phyloP scores from a whole-genome alignment of 2,113 vertebrate species.

The Cephalophus harveyi region DNA sequence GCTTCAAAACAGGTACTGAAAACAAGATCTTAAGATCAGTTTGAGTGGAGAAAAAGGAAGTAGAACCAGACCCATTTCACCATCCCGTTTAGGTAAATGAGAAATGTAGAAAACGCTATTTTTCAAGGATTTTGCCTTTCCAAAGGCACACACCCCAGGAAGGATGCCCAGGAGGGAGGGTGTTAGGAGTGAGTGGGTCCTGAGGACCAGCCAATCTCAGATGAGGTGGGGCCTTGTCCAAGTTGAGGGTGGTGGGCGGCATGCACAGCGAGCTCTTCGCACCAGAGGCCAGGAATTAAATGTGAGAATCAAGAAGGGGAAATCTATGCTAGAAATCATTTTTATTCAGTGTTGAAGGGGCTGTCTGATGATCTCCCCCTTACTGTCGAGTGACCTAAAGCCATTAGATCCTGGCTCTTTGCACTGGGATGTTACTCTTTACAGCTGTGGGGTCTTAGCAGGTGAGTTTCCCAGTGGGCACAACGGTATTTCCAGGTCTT shows the following conservation, averaged over 20 bases:
- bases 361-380: neutral
- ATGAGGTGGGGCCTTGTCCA: neutral
- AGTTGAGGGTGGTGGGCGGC: fast-evolving
- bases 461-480: neutral
- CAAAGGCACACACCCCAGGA: neutral
- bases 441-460: neutral
- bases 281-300: neutral
- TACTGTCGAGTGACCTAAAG: fast-evolving
- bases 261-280: fast-evolving
- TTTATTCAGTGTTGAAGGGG: too few relatives aligned
- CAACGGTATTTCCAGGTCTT: neutral
- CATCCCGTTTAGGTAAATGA: too few relatives aligned
- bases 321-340: neutral
- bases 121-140: neutral
- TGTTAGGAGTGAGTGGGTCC: neutral
- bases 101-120: fast-evolving
- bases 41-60: neutral
- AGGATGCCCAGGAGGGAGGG: neutral
- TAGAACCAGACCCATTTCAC: too few relatives aligned
- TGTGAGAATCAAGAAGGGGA: neutral
- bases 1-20: neutral
- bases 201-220: neutral
- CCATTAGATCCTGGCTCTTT: fast-evolving
- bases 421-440: neutral
- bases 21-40: too few relatives aligned